These are phyloP conservation scores for Montipora cactus DNA, from an alignment of 64 coral and sea anemone species.

Conservation along the genomic window DNA sequence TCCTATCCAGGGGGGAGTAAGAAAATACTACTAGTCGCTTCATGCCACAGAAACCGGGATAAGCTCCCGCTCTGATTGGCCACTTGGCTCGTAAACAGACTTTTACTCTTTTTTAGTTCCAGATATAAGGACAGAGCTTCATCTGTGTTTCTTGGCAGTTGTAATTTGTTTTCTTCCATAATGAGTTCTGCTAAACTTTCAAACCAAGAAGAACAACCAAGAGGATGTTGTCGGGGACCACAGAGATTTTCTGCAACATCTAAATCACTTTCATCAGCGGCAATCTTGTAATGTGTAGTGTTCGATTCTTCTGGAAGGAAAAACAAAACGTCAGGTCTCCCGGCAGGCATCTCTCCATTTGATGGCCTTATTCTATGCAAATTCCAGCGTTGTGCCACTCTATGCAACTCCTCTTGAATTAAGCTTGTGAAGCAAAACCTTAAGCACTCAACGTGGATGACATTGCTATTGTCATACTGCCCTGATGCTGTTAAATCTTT, in stretches of 20 bases:
- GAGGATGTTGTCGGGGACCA: slow-evolving; percentile 23
- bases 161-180: slow-evolving; percentile 48
- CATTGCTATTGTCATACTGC: slow-evolving; percentile 45
- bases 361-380: slow-evolving; percentile 54
- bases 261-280: slow-evolving; percentile 33
- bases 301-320: slow-evolving; percentile 27
- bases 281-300: slow-evolving; percentile 43
- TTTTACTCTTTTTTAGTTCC: neutral
- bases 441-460: slow-evolving; percentile 47
- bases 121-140: slow-evolving; percentile 32
- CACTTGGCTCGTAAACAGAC: too few relatives aligned
- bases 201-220: slow-evolving; percentile 53
- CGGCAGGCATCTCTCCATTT: slow-evolving; percentile 29
- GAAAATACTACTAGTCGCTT: too few relatives aligned
- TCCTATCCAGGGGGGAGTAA: too few relatives aligned
- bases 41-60: too few relatives aligned
- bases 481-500: slow-evolving; percentile 38
- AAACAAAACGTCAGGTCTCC: slow-evolving; percentile 44
- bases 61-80: too few relatives aligned
- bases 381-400: slow-evolving; percentile 48
- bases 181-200: slow-evolving; percentile 27
- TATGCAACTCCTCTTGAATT: slow-evolving; percentile 38
- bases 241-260: slow-evolving; percentile 38
- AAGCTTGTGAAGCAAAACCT: slow-evolving; percentile 41
- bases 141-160: slow-evolving; percentile 37